Conservation (phyloP, 2,797 vertebrate species). For the Ptychadena robeensis region DNA sequence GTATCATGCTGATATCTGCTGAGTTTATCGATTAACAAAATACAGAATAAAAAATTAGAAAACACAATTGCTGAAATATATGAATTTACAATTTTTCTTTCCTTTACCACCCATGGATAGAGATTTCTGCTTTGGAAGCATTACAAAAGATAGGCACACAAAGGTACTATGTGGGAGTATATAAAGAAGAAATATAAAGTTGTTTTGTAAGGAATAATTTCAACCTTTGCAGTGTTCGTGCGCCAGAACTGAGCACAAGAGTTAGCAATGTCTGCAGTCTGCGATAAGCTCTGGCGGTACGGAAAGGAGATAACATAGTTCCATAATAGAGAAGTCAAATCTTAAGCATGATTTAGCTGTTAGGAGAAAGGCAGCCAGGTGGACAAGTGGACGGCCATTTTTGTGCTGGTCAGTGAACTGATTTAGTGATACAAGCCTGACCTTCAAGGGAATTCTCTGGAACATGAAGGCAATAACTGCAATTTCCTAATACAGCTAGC, state of each 20-base stretch:
- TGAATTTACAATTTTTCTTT: conserved; percentile 33
- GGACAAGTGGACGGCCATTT: conserved; percentile 29
- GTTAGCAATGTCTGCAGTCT: conserved; percentile 45
- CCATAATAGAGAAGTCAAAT: conserved; percentile 56
- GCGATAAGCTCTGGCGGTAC: conserved; percentile 39
- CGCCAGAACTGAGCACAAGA: conserved; percentile 49
- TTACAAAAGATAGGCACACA: conserved; percentile 29
- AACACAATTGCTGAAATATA: conserved; percentile 32
- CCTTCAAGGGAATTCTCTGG: conserved; percentile 2
- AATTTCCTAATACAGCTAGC: background rate
- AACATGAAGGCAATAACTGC: background rate
- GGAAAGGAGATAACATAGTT: conserved; percentile 38
- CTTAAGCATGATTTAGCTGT: conserved; percentile 33
- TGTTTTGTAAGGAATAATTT: conserved; percentile 36
- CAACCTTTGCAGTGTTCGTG: conserved; percentile 46
- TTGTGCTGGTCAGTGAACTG: conserved; percentile 25
- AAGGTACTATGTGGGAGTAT: conserved; percentile 41
- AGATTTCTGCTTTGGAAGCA: conserved; percentile 19
- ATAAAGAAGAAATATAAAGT: conserved; percentile 35
- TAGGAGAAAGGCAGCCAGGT: conserved; percentile 39
- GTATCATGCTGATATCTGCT: conserved; percentile 14
- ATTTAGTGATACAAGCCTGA: conserved; percentile 11
- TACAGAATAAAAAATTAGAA: background rate
- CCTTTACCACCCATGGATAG: conserved; percentile 23
- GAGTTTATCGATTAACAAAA: conserved; percentile 17